Conservation (phyloP, 2,888 invertebrate genomes). For the Camponotus fellah region DNA sequence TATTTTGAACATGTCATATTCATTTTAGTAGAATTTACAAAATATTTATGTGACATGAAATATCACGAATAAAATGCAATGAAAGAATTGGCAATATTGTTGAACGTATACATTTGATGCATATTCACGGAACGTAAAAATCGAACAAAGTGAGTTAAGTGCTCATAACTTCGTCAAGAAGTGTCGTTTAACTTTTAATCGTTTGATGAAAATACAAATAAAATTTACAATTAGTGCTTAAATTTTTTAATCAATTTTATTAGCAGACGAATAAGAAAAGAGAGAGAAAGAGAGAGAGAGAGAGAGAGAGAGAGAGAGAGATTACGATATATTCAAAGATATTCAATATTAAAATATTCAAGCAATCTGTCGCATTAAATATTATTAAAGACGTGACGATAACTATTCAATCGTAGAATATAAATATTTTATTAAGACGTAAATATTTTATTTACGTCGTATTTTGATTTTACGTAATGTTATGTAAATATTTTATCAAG, state of each 20-base stretch:
- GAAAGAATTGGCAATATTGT: conserved; percentile 26
- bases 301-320: too few relatives aligned
- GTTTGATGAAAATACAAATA: background rate
- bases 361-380: background rate
- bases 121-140: conserved; percentile 20
- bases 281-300: too few relatives aligned
- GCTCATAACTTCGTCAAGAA: conserved; percentile 23
- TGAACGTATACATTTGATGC: background rate
- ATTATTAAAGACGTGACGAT: background rate
- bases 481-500: background rate
- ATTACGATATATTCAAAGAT: background rate
- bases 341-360: conserved; percentile 1
- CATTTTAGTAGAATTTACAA: conserved; percentile 9
- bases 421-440: conserved; percentile 35
- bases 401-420: background rate
- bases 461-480: too few relatives aligned
- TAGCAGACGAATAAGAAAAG: conserved; percentile 6
- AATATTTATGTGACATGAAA: conserved; percentile 8
- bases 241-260: background rate
- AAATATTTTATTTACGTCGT: too few relatives aligned
- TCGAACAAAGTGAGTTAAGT: conserved; percentile 18
- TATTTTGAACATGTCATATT: background rate
- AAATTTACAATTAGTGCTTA: background rate
- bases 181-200: conserved; percentile 9
- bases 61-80: conserved; percentile 15